Conservation (phyloP, 37 sponge, comb jelly and placozoan species). For the Hormiphora californensis region DNA sequence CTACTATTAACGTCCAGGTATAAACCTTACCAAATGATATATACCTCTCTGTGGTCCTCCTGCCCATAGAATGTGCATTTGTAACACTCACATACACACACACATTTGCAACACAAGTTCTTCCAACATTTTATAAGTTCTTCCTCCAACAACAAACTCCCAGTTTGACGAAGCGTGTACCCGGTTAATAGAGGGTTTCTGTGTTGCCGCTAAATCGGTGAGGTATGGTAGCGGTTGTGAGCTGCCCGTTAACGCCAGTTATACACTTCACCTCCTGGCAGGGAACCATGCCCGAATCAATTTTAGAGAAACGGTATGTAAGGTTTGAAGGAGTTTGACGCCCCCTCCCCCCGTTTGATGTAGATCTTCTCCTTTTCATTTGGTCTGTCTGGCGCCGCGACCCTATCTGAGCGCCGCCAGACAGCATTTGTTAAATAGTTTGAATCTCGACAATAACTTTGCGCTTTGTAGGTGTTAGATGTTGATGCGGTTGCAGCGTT, state of each 20-base stretch:
- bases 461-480: neutral
- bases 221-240: slow-evolving; percentile 39
- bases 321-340: too few species aligned
- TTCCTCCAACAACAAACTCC: too few species aligned
- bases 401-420: too few species aligned
- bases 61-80: too few species aligned
- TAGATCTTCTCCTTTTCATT: too few species aligned
- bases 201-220: slow-evolving; percentile 24
- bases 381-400: too few species aligned
- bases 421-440: too few species aligned
- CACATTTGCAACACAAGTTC: too few species aligned
- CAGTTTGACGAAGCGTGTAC: slow-evolving; percentile 13
- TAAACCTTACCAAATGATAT: neutral
- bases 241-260: neutral
- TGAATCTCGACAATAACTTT: too few species aligned
- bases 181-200: slow-evolving; percentile 11
- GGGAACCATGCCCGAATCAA: slow-evolving; percentile 23
- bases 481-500: slow-evolving; percentile 17
- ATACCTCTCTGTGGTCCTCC: too few species aligned
- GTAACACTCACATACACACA: too few species aligned
- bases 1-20: neutral
- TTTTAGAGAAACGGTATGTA: neutral
- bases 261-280: slow-evolving; percentile 3
- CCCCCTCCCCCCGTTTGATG: too few species aligned
- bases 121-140: neutral